These are phyloP conservation scores for Cheilosia grossa DNA, from an alignment of 2,888 invertebrate genomes.

Conservation along the genomic window DNA sequence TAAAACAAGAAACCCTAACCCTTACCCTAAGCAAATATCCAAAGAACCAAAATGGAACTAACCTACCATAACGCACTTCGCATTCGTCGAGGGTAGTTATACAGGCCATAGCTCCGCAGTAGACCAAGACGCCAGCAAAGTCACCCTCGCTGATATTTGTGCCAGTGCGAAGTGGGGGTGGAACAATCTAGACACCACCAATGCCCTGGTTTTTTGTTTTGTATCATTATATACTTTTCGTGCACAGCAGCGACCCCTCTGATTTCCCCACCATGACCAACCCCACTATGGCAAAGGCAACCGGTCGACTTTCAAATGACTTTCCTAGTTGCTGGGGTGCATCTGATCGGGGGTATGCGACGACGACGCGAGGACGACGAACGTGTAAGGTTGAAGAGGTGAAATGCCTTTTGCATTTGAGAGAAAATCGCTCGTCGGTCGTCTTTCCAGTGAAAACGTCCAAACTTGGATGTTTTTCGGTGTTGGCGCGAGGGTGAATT, in stretches of 20 bases:
- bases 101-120: conserved; percentile 53
- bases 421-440: conserved; percentile 46
- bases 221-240: conserved; percentile 63
- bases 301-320: conserved; percentile 75
- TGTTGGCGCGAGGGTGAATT: conserved; percentile 69
- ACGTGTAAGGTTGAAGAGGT: conserved; percentile 67
- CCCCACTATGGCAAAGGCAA: conserved; percentile 60
- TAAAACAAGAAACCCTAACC: conserved; percentile 30
- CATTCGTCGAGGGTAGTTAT: conserved; percentile 78
- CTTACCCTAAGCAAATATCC: conserved; percentile 27
- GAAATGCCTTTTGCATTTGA: conserved; percentile 71
- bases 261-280: conserved; percentile 50
- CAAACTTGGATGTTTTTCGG: conserved; percentile 48
- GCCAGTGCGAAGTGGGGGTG: conserved; percentile 1
- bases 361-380: conserved; percentile 2
- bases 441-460: background rate
- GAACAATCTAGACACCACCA: conserved; percentile 49
- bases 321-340: conserved; percentile 42
- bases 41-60: conserved; percentile 76
- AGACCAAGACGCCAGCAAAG: conserved; percentile 57
- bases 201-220: conserved; percentile 65
- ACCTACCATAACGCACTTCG: conserved; percentile 81
- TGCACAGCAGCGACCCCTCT: conserved; percentile 9
- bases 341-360: background rate
- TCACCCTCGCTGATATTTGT: conserved; percentile 46